These are phyloP conservation scores for Thryonomys swinderianus DNA, from an alignment of 2,113 vertebrate genomes.

Conservation along the genomic window DNA sequence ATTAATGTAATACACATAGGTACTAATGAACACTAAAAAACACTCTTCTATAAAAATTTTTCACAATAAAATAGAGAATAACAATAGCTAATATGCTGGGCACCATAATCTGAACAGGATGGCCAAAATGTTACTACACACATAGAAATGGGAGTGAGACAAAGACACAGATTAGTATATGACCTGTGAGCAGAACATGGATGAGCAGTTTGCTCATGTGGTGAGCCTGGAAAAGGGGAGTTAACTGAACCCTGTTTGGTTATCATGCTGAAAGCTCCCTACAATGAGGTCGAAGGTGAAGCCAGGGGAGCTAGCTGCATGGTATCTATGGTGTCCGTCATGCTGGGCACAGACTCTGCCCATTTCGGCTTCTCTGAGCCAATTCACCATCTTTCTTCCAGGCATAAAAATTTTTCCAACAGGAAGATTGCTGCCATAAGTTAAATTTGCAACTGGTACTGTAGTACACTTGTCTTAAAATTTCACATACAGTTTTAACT, in stretches of 20 bases:
- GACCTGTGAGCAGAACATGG: neutral
- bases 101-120: neutral
- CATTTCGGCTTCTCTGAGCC: neutral
- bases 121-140: neutral
- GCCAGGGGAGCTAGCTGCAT: neutral
- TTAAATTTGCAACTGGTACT: neutral
- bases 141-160: neutral
- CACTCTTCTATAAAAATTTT: neutral
- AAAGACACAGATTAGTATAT: neutral
- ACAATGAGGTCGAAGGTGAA: neutral
- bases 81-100: neutral
- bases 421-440: neutral
- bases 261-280: neutral
- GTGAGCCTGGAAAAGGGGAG: neutral
- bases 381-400: neutral
- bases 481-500: neutral
- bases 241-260: neutral
- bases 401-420: neutral
- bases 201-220: neutral
- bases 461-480: neutral
- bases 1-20: neutral
- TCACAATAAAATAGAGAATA: neutral
- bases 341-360: neutral
- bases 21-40: neutral
- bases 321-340: neutral